These are phyloP conservation scores for Lepeophtheirus salmonis DNA, from an alignment of 1,140 invertebrate genomes.

Conservation along the genomic window DNA sequence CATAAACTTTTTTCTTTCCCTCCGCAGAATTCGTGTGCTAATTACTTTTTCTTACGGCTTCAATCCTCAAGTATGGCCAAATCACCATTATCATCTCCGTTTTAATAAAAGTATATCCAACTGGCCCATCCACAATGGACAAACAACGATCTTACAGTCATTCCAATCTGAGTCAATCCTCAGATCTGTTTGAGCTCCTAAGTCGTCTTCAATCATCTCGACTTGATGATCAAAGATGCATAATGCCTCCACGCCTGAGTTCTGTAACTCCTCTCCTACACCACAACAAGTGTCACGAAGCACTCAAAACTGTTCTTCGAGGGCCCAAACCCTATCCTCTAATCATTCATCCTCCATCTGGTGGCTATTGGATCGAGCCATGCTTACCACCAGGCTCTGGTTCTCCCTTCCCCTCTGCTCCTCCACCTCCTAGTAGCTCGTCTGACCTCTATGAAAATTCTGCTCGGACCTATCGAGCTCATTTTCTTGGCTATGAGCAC, in stretches of 20 bases:
- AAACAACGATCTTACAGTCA: background rate
- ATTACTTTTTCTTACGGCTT: too few species aligned
- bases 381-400: background rate
- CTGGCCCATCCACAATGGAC: too few species aligned
- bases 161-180: slow-evolving; percentile 2
- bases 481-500: slow-evolving; percentile 85
- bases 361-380: slow-evolving; percentile 73
- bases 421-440: slow-evolving; percentile 31
- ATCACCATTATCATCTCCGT: too few species aligned
- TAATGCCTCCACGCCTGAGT: slow-evolving; percentile 1
- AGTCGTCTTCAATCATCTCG: slow-evolving; percentile 75
- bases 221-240: slow-evolving; percentile 21
- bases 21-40: too few species aligned
- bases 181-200: slow-evolving; percentile 46
- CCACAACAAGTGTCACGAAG: background rate
- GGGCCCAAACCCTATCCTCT: slow-evolving; percentile 53
- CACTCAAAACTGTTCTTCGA: slow-evolving; percentile 46
- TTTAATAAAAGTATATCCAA: too few species aligned
- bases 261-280: background rate
- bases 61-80: too few species aligned
- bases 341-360: slow-evolving; percentile 55
- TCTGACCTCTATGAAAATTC: slow-evolving; percentile 62
- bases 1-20: too few species aligned
- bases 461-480: slow-evolving; percentile 70
- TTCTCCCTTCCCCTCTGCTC: background rate